These are phyloP conservation scores for Typhlichthys subterraneus DNA, from an alignment of 2,797 vertebrate genomes.

Conservation along the genomic window DNA sequence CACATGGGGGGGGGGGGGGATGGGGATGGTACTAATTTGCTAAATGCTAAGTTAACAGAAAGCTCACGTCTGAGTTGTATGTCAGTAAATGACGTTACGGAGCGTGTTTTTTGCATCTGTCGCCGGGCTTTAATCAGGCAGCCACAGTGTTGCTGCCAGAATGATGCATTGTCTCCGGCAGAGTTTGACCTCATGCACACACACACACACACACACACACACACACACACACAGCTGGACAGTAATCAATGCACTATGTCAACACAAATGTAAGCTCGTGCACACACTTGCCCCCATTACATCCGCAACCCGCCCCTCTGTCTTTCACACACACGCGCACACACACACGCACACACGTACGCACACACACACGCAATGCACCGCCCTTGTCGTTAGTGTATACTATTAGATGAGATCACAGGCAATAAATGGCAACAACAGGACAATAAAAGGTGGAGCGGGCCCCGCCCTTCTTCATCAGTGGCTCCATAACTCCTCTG, in stretches of 20 bases:
- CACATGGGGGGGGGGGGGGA: neutral
- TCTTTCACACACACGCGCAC: neutral
- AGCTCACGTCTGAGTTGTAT: neutral
- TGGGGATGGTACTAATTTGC: neutral
- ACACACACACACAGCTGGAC: slow-evolving; percentile 23
- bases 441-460: slow-evolving; percentile 73
- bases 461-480: slow-evolving; percentile 72
- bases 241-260: slow-evolving; percentile 60
- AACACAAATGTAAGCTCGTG: slow-evolving; percentile 4
- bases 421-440: slow-evolving; percentile 76
- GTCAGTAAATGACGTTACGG: too few relatives aligned
- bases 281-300: slow-evolving; percentile 16
- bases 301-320: slow-evolving; percentile 3
- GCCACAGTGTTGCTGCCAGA: too few relatives aligned
- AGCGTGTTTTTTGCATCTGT: too few relatives aligned
- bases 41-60: slow-evolving; percentile 2
- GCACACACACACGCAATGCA: slow-evolving; percentile 56
- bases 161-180: neutral
- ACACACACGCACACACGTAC: slow-evolving; percentile 9
- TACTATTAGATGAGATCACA: slow-evolving; percentile 82
- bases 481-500: slow-evolving; percentile 71
- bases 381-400: slow-evolving; percentile 66
- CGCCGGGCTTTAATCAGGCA: too few relatives aligned
- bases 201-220: slow-evolving; percentile 8
- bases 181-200: neutral